Evolutionary conservation across 1,140 invertebrate species (phyloP).

Genomic region (Zaprionus africanus): DNA sequence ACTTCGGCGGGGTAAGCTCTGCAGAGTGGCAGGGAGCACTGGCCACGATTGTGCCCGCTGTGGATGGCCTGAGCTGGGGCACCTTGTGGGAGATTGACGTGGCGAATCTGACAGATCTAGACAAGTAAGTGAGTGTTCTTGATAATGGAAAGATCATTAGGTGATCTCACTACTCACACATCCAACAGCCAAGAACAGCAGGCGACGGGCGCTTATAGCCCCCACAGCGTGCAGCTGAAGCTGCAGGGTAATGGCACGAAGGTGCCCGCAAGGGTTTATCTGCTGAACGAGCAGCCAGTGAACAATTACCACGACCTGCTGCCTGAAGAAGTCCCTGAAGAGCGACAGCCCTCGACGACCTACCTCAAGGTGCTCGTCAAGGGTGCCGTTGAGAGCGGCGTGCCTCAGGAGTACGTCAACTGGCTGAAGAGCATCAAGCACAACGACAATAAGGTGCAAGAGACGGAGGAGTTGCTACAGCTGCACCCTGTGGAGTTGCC

Average conservation of each 20-base stretch:
- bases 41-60: constrained; percentile 71
- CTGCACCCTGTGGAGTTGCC: constrained; percentile 42
- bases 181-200: constrained; percentile 63
- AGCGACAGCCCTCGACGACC: constrained; percentile 69
- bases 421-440: constrained; percentile 63
- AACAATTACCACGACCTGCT: constrained; percentile 36
- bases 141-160: neutral
- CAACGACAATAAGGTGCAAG: constrained; percentile 44
- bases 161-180: neutral
- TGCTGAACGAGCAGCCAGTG: constrained; percentile 56
- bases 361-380: constrained; percentile 75
- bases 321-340: constrained; percentile 32
- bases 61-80: constrained; percentile 52
- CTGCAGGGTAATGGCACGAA: constrained; percentile 9
- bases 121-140: constrained; percentile 63
- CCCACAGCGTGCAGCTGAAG: constrained; percentile 54
- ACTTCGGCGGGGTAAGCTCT: constrained; percentile 43
- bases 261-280: constrained; percentile 57
- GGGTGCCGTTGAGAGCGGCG: constrained; percentile 67
- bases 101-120: constrained; percentile 59
- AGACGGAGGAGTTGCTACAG: constrained; percentile 50
- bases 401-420: constrained; percentile 61
- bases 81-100: constrained; percentile 74
- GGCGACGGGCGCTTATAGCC: constrained; percentile 47
- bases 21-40: constrained; percentile 57